Evolutionary conservation across 2,888 invertebrate species (phyloP).

Genomic region (Phengaris alcon): DNA sequence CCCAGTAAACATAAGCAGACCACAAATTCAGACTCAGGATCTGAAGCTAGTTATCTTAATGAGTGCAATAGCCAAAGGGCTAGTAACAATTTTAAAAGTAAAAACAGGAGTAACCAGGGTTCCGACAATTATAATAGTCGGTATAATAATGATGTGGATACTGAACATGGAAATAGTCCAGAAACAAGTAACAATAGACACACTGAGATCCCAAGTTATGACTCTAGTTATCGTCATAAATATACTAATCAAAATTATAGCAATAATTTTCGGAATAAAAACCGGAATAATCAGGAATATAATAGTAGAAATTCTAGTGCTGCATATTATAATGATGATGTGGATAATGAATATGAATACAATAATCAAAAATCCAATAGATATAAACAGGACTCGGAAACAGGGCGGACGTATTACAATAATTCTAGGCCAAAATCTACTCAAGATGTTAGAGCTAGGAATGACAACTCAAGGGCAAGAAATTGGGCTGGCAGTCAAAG

Average conservation of each 20-base stretch:
- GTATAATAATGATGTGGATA: not conserved
- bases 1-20: not conserved
- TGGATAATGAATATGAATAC: slow-evolving; percentile 8
- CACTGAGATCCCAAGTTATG: not conserved
- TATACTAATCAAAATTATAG: slow-evolving; percentile 4
- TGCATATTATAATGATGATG: not conserved
- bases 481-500: slow-evolving; percentile 64
- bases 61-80: not conserved
- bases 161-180: not conserved
- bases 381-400: slow-evolving; percentile 54
- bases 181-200: slow-evolving; percentile 4
- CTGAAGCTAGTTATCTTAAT: not conserved
- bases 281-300: not conserved
- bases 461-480: slow-evolving; percentile 53
- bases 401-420: slow-evolving; percentile 63
- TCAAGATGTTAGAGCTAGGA: slow-evolving; percentile 60
- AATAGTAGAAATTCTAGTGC: not conserved
- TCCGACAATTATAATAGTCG: not conserved
- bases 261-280: not conserved
- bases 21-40: not conserved
- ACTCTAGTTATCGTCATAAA: not conserved
- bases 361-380: slow-evolving; percentile 35
- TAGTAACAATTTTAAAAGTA: slow-evolving; percentile 5
- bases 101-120: slow-evolving; percentile 1
- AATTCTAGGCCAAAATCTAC: slow-evolving; percentile 60